Base-by-base conservation (phyloP, 2,797 vertebrate species). In the Microctenopoma lineatum region DNA sequence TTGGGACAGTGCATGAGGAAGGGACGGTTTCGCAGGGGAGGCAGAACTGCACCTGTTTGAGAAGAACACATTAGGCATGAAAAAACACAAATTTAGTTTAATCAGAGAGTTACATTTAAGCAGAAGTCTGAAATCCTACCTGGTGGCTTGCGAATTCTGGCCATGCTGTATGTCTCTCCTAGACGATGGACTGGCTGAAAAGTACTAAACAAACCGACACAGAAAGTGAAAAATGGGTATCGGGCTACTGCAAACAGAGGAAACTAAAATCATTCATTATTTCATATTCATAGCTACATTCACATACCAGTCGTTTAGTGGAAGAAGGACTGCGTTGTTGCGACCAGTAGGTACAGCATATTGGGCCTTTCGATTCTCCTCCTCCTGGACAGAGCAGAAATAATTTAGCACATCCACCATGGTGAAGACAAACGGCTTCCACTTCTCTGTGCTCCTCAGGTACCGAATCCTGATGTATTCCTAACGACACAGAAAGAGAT, bases 151-250 rank as follows among this genome's bases (percentile, higher is more conserved):
- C 80, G 75, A 64, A 27, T 75, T 56, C 90, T 90, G 44, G 77
- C 46, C 87, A 90, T 87, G 67, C 60, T 88, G 75, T 88, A 59
- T 0, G 78, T 92, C 81, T 93, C 91, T 69, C 89, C 91, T 0
- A 92, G 85, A 25, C 66, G 80, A 50, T 87, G 66, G 55, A 93
- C 84, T 42, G 88, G 82, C 55, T 83, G 64, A 62, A 65, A 80
- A 18, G 81, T 44, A 41, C 76, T 89, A 58, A 38, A 77, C 0
- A 72, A 61, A 81, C 9, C 78, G 4, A 79, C 32, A 77, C 1
- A 50, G 7, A 32, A 53, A 3, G 41, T 27, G 10, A 10, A n/a
- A 18, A 5, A 18, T 3, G 9, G 16, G 15, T 3, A 45, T 8
- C 1, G 32, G 10, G 32, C 9, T n/a, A 10, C 5, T 2, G 29